Conservation (phyloP, 1,140 invertebrate genomes). For the Lanistes nyassanus region DNA sequence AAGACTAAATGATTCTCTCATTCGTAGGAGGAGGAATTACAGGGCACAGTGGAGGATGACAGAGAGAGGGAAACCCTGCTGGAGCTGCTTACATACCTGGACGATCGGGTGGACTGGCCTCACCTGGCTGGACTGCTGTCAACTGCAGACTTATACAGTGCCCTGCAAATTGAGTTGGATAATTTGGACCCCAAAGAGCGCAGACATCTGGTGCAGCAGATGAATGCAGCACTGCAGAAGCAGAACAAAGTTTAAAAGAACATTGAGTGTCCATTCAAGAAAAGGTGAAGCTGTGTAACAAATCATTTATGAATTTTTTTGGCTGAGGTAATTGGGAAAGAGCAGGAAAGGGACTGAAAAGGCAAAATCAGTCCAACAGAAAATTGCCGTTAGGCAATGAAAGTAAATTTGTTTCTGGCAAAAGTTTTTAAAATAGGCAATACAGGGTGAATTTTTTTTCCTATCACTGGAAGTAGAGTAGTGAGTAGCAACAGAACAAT, state of each 20-base stretch:
- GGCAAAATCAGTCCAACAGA: too few relatives aligned
- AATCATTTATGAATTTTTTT: background rate
- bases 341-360: background rate
- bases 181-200: constrained; percentile 9
- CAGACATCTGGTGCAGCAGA: constrained; percentile 7
- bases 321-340: too few relatives aligned
- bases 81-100: constrained; percentile 26
- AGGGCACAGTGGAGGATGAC: constrained; percentile 12
- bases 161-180: constrained; percentile 11
- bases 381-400: background rate
- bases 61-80: constrained; percentile 25
- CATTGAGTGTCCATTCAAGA: too few relatives aligned
- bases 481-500: too few relatives aligned
- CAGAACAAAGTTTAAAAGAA: constrained; percentile 10
- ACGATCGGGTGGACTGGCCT: constrained; percentile 21
- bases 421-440: too few relatives aligned
- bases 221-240: constrained; percentile 20
- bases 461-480: too few relatives aligned
- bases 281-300: background rate
- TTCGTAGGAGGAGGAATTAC: background rate
- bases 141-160: constrained; percentile 21
- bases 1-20: background rate
- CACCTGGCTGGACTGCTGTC: background rate
- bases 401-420: too few relatives aligned
- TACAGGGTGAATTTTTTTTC: too few relatives aligned